Conservation (phyloP, 2,113 vertebrate species). For the Rousettus leschenaultii region DNA sequence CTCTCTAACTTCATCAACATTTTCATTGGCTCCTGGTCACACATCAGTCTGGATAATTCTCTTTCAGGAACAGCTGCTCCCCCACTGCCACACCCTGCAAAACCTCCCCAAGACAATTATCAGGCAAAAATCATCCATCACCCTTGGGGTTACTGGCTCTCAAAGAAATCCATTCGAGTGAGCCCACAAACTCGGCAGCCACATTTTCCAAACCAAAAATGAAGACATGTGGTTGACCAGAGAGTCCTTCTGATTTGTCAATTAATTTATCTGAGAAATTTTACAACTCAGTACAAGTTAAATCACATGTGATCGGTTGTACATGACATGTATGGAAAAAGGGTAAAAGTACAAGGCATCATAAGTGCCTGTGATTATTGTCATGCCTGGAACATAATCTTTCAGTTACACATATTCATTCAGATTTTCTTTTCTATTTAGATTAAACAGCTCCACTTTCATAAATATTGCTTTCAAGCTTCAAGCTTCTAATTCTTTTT, state of each 20-base stretch:
- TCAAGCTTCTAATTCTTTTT: not conserved
- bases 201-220: not conserved
- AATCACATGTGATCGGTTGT: not conserved
- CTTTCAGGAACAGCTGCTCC: not conserved
- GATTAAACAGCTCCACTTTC: not conserved
- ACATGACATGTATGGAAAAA: not conserved
- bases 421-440: not conserved
- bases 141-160: not conserved
- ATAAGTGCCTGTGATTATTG: not conserved
- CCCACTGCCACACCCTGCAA: not conserved
- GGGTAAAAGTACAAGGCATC: not conserved
- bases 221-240: not conserved
- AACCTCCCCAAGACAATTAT: not conserved
- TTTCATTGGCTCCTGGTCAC: not conserved
- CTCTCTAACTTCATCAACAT: not conserved
- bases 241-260: not conserved
- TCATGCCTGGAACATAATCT: not conserved
- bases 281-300: not conserved
- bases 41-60: not conserved
- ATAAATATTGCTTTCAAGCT: not conserved
- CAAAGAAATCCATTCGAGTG: not conserved
- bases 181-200: not conserved
- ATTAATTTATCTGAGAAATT: not conserved
- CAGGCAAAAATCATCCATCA: not conserved
- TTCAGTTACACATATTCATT: not conserved